These are phyloP conservation scores for Eulithis testata DNA, from an alignment of 2,888 invertebrate genomes.

Conservation along the genomic window DNA sequence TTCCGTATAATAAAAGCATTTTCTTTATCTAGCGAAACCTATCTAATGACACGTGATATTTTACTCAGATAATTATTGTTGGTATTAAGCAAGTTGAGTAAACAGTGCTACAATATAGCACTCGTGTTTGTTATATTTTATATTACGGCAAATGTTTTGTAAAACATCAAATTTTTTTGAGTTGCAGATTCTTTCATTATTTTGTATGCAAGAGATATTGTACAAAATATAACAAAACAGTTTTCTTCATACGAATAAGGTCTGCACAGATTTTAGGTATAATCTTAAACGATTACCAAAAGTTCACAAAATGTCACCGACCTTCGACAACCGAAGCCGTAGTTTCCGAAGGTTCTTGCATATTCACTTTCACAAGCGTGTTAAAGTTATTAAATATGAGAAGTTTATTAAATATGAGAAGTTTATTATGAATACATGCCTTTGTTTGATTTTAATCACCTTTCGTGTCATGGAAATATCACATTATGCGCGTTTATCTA, in stretches of 20 bases:
- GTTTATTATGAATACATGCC: constrained; percentile 16
- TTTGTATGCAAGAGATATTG: too few species aligned
- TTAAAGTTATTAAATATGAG: constrained; percentile 14
- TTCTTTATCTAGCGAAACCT: too few species aligned
- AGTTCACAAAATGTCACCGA: constrained; percentile 16
- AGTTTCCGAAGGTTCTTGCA: constrained; percentile 18
- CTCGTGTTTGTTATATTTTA: too few species aligned
- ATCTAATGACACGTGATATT: too few species aligned
- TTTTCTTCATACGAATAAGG: neutral
- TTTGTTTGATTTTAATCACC: constrained; percentile 16
- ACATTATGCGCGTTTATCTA: neutral
- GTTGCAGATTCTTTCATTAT: too few species aligned
- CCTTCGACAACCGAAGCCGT: constrained; percentile 10
- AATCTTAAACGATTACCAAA: constrained; percentile 2
- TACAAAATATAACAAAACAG: too few species aligned
- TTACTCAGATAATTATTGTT: too few species aligned
- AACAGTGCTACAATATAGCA: too few species aligned
- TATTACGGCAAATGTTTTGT: too few species aligned
- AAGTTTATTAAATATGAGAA: constrained; percentile 22
- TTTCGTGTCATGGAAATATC: constrained; percentile 14
- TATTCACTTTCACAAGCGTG: constrained; percentile 22
- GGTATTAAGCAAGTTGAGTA: too few species aligned
- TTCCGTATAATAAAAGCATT: too few species aligned
- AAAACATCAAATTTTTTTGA: too few species aligned
- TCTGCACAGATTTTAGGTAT: neutral